Percentiles rank a stretch among this genome's conserved stretches.
Evolutionary conservation across 2,113 vertebrate genomes (phyloP).

Genomic region (Otis tarda): DNA sequence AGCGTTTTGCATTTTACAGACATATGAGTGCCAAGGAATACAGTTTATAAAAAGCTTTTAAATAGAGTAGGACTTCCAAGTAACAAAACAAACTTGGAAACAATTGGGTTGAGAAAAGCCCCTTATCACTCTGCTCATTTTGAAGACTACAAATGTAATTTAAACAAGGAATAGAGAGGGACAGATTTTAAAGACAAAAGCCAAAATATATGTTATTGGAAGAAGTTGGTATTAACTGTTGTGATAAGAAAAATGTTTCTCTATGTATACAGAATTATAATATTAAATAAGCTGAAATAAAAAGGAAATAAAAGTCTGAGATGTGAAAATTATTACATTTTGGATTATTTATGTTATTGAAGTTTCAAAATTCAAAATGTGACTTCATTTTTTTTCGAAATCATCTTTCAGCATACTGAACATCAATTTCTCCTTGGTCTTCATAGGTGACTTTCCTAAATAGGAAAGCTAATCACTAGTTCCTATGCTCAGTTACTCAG

Average conservation of each 20-base stretch:
- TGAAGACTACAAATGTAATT: neutral
- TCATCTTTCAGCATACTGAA: neutral
- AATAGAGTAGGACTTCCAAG: neutral
- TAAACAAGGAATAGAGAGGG: neutral
- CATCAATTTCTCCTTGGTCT: neutral
- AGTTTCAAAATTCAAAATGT: neutral
- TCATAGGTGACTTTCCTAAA: neutral
- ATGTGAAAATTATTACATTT: neutral
- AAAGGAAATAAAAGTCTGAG: neutral
- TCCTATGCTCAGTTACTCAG: neutral
- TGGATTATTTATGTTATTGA: neutral
- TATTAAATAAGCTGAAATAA: neutral
- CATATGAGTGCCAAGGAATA: neutral
- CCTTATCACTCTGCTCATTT: neutral
- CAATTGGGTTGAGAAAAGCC: neutral
- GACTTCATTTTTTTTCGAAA: neutral
- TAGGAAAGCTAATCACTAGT: neutral
- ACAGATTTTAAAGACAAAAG: neutral
- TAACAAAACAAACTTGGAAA: neutral
- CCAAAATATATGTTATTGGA: neutral
- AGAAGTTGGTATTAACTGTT: neutral
- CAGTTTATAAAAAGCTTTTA: neutral
- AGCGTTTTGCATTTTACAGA: neutral
- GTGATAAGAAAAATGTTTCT: neutral
- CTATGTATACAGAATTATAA: neutral